Conservation (phyloP, 2,113 vertebrate species). For the Chaetorhynchus papuensis region DNA sequence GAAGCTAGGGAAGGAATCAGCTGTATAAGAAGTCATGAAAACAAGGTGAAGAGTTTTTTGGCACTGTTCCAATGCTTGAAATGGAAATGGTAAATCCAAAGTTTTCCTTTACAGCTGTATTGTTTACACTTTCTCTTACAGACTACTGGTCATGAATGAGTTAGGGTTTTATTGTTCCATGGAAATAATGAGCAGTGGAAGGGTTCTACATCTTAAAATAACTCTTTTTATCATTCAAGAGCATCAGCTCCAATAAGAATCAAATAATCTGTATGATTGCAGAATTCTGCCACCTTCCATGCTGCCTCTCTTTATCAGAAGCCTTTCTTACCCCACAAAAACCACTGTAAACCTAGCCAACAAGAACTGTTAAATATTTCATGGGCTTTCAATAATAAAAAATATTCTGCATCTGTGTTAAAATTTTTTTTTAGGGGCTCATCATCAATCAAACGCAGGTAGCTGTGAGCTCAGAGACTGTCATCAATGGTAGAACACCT, state of each 20-base stretch:
- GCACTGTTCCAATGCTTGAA: background rate
- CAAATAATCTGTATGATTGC: background rate
- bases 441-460: background rate
- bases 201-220: background rate
- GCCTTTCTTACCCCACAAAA: background rate
- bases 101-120: background rate
- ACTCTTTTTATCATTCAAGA: background rate
- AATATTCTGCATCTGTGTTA: background rate
- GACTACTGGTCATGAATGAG: background rate
- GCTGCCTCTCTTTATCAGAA: background rate
- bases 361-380: conserved; percentile 2
- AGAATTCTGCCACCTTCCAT: background rate
- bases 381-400: background rate
- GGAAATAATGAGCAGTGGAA: background rate
- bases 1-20: background rate
- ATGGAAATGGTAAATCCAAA: background rate
- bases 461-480: background rate
- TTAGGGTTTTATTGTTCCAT: background rate
- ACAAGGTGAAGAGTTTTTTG: background rate
- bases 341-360: background rate
- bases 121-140: background rate
- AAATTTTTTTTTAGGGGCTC: background rate
- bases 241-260: background rate
- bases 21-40: background rate
- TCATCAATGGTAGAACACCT: background rate